Percentiles rank a stretch among this genome's conserved stretches.
Evolutionary conservation across 2,113 vertebrate species (phyloP).

Genomic region (Panurus biarmicus): DNA sequence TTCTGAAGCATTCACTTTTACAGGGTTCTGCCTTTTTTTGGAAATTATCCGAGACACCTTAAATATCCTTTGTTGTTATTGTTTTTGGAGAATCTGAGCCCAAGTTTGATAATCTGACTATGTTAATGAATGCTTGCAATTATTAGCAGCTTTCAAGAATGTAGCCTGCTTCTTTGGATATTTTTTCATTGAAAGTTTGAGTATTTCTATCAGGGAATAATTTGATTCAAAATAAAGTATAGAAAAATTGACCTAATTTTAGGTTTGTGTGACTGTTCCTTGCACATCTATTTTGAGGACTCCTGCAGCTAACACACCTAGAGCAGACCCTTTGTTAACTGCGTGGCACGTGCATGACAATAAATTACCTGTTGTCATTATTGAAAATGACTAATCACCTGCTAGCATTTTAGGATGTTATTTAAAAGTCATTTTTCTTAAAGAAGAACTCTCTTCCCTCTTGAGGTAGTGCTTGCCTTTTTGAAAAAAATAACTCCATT

Average conservation of each 20-base stretch:
- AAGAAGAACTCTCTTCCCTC: conserved; percentile 54
- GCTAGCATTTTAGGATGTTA: conserved; percentile 62
- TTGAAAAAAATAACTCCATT: not conserved
- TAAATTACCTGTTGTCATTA: conserved; percentile 66
- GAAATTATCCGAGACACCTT: not conserved
- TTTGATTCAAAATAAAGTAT: not conserved
- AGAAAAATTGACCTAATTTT: not conserved
- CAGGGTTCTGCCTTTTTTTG: not conserved
- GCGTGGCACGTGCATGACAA: not conserved
- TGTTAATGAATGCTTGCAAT: not conserved
- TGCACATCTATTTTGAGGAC: not conserved
- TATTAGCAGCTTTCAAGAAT: not conserved
- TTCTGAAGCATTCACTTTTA: not conserved
- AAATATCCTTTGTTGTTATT: not conserved
- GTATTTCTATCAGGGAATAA: not conserved
- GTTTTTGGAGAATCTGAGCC: not conserved
- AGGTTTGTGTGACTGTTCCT: not conserved
- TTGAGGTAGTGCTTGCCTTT: not conserved
- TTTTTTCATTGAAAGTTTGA: not conserved
- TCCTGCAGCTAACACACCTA: conserved; percentile 19
- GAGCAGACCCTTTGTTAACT: conserved; percentile 42
- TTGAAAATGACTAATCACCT: conserved; percentile 67
- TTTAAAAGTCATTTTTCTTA: conserved; percentile 73
- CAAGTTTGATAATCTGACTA: not conserved
- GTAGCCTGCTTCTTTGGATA: not conserved